A percentile compares a stretch with the other conserved stretches of the same genome.
These are phyloP conservation scores for Chalcosyrphus nemorum DNA, from an alignment of 2,888 invertebrate genomes.

Conservation along the genomic window DNA sequence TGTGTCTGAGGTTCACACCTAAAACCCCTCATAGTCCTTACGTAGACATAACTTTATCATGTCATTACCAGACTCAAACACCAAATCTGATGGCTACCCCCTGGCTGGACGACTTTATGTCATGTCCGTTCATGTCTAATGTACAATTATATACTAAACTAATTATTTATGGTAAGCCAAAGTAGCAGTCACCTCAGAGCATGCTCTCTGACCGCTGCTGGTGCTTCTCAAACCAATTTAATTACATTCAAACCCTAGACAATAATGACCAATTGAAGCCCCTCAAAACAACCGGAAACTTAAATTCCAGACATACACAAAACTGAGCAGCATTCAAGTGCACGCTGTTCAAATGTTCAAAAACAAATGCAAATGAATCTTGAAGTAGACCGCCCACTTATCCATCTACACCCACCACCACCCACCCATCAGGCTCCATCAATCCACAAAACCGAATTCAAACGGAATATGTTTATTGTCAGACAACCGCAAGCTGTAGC, in stretches of 20 bases:
- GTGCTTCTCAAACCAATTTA: constrained; percentile 34
- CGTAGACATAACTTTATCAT: not conserved
- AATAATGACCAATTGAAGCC: not conserved
- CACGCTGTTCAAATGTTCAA: constrained; percentile 41
- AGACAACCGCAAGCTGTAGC: constrained; percentile 66
- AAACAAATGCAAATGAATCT: constrained; percentile 36
- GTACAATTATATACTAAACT: constrained; percentile 1
- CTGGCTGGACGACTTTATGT: not conserved
- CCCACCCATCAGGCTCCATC: too few species aligned
- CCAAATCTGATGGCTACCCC: not conserved
- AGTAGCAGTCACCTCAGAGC: constrained; percentile 22
- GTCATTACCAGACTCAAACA: not conserved
- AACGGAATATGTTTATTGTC: constrained; percentile 68
- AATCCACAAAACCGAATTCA: constrained; percentile 61
- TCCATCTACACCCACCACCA: not conserved
- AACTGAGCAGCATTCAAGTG: constrained; percentile 29
- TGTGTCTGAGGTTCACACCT: not conserved
- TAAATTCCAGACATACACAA: constrained; percentile 3
- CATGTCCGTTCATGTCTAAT: not conserved
- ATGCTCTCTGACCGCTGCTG: constrained; percentile 33
- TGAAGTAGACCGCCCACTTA: not conserved
- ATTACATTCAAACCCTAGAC: constrained; percentile 22
- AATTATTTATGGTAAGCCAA: constrained; percentile 27
- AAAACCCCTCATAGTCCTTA: not conserved
- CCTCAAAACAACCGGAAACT: not conserved